phyloP scores from a whole-genome alignment of 2,888 invertebrate genomes.

The Arctia plantaginis region DNA sequence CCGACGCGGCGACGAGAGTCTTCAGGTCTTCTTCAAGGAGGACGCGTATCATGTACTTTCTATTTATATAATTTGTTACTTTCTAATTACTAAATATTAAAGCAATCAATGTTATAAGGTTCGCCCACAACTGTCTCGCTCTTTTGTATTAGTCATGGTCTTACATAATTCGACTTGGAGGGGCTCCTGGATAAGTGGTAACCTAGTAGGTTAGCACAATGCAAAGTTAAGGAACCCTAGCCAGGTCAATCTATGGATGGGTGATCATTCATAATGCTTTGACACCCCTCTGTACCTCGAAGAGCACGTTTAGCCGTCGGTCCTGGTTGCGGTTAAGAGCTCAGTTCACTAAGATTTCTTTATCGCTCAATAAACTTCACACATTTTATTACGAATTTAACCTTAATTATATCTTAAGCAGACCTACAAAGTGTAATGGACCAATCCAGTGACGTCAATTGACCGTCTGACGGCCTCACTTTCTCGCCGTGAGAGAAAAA shows the following conservation, averaged over 20 bases:
- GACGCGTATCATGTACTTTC: too few relatives aligned
- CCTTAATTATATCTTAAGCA: background rate
- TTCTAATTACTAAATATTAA: too few relatives aligned
- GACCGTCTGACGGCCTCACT: constrained; percentile 16
- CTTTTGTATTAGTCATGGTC: too few relatives aligned
- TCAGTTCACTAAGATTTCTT: too few relatives aligned
- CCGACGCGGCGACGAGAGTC: too few relatives aligned
- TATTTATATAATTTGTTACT: too few relatives aligned
- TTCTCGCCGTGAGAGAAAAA: constrained; percentile 32
- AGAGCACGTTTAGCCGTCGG: background rate
- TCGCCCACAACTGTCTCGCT: too few relatives aligned
- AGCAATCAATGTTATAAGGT: too few relatives aligned
- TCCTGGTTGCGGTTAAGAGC: background rate
- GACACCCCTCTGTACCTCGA: background rate
- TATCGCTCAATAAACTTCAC: background rate
- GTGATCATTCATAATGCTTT: background rate
- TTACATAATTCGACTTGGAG: too few relatives aligned
- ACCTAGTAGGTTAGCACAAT: background rate
- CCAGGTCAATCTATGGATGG: background rate
- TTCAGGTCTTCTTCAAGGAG: too few relatives aligned
- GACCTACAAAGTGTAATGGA: background rate
- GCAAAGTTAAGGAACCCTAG: background rate
- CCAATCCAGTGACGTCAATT: constrained; percentile 15
- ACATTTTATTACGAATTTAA: background rate
- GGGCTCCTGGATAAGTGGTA: too few relatives aligned